A percentile compares a stretch with the other conserved stretches of the same genome.
Conservation (phyloP, 1,140 invertebrate genomes). For the Drosophila melanogaster region DNA sequence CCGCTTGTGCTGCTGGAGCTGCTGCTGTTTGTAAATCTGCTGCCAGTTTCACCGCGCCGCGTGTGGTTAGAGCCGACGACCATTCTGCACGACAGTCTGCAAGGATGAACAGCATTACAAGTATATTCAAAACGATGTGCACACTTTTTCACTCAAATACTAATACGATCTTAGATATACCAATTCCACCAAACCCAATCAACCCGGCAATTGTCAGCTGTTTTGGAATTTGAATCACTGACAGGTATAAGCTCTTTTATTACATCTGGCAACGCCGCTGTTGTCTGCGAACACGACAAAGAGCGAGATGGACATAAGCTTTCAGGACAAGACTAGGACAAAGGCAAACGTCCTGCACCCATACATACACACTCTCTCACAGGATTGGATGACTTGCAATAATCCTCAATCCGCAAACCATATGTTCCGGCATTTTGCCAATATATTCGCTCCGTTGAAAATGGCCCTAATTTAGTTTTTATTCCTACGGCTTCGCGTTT, state of each 20-base stretch:
- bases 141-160: too few relatives aligned
- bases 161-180: too few relatives aligned
- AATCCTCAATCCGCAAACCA: conserved; percentile 14
- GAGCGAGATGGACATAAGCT: conserved; percentile 25
- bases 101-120: conserved; percentile 7
- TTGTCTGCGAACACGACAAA: conserved; percentile 8
- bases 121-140: too few relatives aligned
- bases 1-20: conserved; percentile 31
- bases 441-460: conserved; percentile 3
- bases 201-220: conserved; percentile 32
- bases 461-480: conserved; percentile 13
- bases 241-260: background rate
- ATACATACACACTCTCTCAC: conserved; percentile 8
- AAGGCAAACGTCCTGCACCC: conserved; percentile 26
- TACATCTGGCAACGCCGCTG: conserved; percentile 20
- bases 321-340: conserved; percentile 47
- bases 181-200: background rate
- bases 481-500: conserved; percentile 21
- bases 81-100: conserved; percentile 78
- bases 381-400: conserved; percentile 18
- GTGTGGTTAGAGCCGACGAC: conserved; percentile 83
- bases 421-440: conserved; percentile 11
- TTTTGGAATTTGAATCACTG: conserved; percentile 10
- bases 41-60: conserved; percentile 78
- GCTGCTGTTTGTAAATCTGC: conserved; percentile 65